phyloP scores from a whole-genome alignment of 2,888 invertebrate species.

The Acanthosoma haemorrhoidale region DNA sequence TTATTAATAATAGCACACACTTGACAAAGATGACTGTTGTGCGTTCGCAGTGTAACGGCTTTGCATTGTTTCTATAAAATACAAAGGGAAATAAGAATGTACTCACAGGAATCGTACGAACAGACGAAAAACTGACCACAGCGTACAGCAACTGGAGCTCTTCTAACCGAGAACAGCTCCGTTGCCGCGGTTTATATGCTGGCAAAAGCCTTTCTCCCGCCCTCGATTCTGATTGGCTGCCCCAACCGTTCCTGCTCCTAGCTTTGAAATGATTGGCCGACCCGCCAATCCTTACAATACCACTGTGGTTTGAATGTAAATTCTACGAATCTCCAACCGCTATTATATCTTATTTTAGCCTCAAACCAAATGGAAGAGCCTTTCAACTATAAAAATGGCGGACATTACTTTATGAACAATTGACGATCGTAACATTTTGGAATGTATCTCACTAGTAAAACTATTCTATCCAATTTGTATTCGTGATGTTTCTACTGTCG shows the following conservation, averaged over 20 bases:
- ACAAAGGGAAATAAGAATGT: no score
- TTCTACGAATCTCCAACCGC: not conserved
- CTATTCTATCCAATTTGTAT: no score
- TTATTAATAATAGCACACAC: no score
- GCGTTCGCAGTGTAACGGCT: no score
- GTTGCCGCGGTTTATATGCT: constrained; percentile 12
- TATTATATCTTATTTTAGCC: no score
- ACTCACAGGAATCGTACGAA: not conserved
- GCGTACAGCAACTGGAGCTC: constrained; percentile 2
- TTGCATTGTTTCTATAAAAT: no score
- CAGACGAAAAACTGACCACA: not conserved
- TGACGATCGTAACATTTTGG: not conserved
- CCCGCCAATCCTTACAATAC: not conserved
- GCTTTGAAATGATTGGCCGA: not conserved
- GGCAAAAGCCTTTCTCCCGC: not conserved
- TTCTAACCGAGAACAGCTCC: not conserved
- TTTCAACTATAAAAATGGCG: not conserved
- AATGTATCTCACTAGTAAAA: no score
- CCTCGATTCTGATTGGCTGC: not conserved
- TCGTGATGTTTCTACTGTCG: no score
- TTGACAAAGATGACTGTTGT: no score
- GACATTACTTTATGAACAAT: not conserved
- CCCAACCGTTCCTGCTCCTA: not conserved
- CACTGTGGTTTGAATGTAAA: not conserved
- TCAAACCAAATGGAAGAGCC: not conserved